Conservation (phyloP, 2,888 invertebrate genomes). For the Plemyria rubiginata region DNA sequence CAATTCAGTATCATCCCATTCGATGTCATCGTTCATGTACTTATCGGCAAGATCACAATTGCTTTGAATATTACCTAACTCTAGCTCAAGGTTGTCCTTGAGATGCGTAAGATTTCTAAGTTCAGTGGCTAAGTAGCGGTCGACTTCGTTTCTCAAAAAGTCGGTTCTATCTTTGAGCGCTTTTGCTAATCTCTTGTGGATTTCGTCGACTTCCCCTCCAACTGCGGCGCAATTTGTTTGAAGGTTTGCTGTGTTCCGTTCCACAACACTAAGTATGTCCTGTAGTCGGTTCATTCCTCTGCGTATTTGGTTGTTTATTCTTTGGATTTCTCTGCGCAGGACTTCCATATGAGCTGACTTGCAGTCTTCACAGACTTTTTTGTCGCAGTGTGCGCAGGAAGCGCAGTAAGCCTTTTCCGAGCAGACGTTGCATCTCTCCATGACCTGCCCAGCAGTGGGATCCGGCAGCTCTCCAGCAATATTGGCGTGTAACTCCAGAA, state of each 20-base stretch:
- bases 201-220: constrained; percentile 97
- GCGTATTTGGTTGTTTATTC: constrained; percentile 95
- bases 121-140: constrained; percentile 95
- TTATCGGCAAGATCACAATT: constrained; percentile 98
- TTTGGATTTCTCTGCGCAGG: constrained; percentile 94
- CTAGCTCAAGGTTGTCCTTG: constrained; percentile 97
- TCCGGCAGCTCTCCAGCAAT: constrained; percentile 96
- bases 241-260: constrained; percentile 94
- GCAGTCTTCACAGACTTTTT: constrained; percentile 98
- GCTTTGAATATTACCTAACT: constrained; percentile 97
- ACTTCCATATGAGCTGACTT: constrained; percentile 98
- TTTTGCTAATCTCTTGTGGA: constrained; percentile 93
- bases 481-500: constrained; percentile 96
- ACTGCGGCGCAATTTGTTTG: constrained; percentile 96
- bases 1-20: constrained; percentile 96
- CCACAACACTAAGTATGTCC: constrained; percentile 92
- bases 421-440: constrained; percentile 97
- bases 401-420: constrained; percentile 96
- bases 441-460: constrained; percentile 95
- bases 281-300: constrained; percentile 95
- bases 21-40: constrained; percentile 94
- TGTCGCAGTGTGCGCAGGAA: constrained; percentile 97
- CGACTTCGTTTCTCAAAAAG: constrained; percentile 94
- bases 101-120: constrained; percentile 92
- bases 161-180: constrained; percentile 96